Conservation (phyloP, 2,113 vertebrate species). For the Triplophysa dalaica region DNA sequence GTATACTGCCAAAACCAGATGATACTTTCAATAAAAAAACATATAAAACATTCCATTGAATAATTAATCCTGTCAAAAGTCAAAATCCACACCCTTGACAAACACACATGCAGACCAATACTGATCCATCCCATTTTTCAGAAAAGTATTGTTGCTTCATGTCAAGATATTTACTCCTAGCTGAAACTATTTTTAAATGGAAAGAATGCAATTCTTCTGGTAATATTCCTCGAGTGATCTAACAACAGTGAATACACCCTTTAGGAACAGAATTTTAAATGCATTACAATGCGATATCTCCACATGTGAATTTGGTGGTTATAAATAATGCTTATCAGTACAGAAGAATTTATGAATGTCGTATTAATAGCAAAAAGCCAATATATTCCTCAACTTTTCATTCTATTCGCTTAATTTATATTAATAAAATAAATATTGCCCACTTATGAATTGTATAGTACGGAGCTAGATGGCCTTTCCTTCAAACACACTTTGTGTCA, state of each 20-base stretch:
- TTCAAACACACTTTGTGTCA: too few species aligned
- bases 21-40: not conserved
- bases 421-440: too few species aligned
- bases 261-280: too few species aligned
- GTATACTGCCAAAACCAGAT: not conserved
- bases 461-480: too few species aligned
- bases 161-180: not conserved
- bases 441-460: too few species aligned
- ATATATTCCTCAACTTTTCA: too few species aligned
- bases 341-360: too few species aligned
- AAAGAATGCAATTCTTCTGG: not conserved
- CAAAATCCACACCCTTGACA: conserved; percentile 18
- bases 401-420: too few species aligned
- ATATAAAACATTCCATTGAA: not conserved
- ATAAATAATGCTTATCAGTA: too few species aligned
- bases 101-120: not conserved
- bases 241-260: not conserved
- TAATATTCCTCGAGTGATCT: not conserved
- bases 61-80: not conserved
- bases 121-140: not conserved
- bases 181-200: conserved; percentile 4
- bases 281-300: too few species aligned
- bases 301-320: too few species aligned
- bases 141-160: not conserved
- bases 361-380: too few species aligned